Evolutionary conservation across 1,140 invertebrate genomes (phyloP).

Genomic region (Drosophila insularis): DNA sequence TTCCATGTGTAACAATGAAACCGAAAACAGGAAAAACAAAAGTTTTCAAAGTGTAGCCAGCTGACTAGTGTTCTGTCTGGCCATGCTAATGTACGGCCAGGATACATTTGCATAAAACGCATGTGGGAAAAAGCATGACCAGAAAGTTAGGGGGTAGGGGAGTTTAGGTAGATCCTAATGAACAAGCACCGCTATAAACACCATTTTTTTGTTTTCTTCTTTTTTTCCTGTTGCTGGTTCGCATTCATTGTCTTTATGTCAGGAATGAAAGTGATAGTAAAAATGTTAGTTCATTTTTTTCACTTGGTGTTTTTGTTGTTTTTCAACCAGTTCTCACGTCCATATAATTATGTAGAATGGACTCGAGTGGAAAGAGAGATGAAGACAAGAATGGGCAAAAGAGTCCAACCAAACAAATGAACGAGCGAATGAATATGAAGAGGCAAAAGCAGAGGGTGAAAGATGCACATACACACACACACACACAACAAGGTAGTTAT

Average conservation of each 20-base stretch:
- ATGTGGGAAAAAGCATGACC: neutral
- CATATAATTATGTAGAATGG: conserved; percentile 48
- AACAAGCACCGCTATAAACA: conserved; percentile 47
- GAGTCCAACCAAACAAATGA: conserved; percentile 41
- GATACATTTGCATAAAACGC: conserved; percentile 54
- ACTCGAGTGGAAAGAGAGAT: conserved; percentile 11
- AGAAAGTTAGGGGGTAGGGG: neutral
- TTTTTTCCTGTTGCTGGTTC: neutral
- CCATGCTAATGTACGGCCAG: conserved; percentile 48
- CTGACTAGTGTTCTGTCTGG: conserved; percentile 34
- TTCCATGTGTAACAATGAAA: conserved; percentile 48
- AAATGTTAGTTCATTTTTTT: conserved; percentile 32
- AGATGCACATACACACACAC: conserved; percentile 4
- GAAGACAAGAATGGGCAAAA: conserved; percentile 18
- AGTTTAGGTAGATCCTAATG: conserved; percentile 46
- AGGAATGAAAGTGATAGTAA: conserved; percentile 67
- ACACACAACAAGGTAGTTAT: conserved; percentile 6
- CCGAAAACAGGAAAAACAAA: conserved; percentile 43
- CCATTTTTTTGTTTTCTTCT: conserved; percentile 25
- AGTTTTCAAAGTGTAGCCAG: conserved; percentile 26
- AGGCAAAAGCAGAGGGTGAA: neutral
- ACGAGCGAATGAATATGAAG: conserved; percentile 27
- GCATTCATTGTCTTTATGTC: conserved; percentile 3
- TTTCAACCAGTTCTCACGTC: conserved; percentile 42
- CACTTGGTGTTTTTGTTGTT: neutral